phyloP scores from a whole-genome alignment of 2,888 invertebrate genomes.

The Drosophila barbarae region DNA sequence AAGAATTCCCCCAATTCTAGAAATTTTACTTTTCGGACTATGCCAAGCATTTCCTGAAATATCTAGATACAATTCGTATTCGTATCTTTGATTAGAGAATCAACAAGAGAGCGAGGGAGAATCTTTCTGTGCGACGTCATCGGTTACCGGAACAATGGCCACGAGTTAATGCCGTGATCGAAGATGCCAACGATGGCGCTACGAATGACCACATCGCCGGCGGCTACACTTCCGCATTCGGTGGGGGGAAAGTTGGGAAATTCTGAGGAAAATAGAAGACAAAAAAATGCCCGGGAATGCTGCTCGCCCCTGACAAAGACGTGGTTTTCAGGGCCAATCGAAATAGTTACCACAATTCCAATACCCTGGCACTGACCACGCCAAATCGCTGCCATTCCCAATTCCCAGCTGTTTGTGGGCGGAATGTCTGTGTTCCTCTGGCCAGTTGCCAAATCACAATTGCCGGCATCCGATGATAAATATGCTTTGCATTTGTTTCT shows the following conservation, averaged over 20 bases:
- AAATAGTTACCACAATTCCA: conserved; percentile 27
- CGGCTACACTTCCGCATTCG: conserved; percentile 27
- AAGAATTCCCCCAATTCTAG: conserved; percentile 37
- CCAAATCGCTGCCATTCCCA: conserved; percentile 52
- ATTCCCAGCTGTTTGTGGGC: conserved; percentile 58
- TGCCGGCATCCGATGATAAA: conserved; percentile 38
- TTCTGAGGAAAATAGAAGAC: conserved; percentile 8
- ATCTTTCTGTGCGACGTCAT: conserved; percentile 46
- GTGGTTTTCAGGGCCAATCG: conserved; percentile 40
- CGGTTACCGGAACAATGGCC: conserved; percentile 53
- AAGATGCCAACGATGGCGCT: conserved; percentile 42
- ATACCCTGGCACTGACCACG: conserved; percentile 57
- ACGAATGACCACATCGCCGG: conserved; percentile 17
- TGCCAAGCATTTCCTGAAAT: conserved; percentile 32
- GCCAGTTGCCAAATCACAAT: conserved; percentile 36
- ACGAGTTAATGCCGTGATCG: conserved; percentile 57
- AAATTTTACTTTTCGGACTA: conserved; percentile 38
- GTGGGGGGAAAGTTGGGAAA: conserved; percentile 3
- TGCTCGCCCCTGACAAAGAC: conserved; percentile 32
- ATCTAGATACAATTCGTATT: conserved; percentile 14
- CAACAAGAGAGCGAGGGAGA: neutral
- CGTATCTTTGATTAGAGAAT: conserved; percentile 8
- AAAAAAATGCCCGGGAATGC: conserved; percentile 26
- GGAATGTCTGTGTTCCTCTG: conserved; percentile 21
- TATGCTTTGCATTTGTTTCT: conserved; percentile 20